phyloP scores from a whole-genome alignment of 1,140 invertebrate species.

The Drosophila bipectinata region DNA sequence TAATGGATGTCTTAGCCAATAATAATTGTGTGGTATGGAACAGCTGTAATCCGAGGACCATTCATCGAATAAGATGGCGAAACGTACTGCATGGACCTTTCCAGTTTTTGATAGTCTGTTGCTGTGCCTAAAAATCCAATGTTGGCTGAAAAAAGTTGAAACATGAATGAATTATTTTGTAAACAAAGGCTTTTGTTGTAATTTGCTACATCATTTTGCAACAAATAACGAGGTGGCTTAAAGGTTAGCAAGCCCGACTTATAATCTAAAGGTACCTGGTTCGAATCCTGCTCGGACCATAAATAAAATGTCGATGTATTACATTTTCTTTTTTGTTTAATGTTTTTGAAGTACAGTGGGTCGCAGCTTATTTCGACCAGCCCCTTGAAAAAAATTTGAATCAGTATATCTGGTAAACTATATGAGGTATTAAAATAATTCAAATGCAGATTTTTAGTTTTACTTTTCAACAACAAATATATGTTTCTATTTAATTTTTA shows the following conservation, averaged over 20 bases:
- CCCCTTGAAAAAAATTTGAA: no score
- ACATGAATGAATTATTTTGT: neutral
- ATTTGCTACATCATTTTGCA: no score
- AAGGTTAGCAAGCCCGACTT: neutral
- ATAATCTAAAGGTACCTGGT: neutral
- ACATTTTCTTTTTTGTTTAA: neutral
- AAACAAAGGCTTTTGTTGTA: no score
- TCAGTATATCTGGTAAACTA: no score
- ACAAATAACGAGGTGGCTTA: neutral
- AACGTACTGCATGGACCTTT: conserved; percentile 76
- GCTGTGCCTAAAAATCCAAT: conserved; percentile 51
- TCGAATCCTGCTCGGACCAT: neutral
- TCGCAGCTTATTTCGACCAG: no score
- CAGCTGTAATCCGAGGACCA: conserved; percentile 67
- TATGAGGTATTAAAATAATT: no score
- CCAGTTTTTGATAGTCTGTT: conserved; percentile 56
- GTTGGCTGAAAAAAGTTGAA: conserved; percentile 40
- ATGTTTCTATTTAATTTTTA: no score
- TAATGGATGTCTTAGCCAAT: conserved; percentile 58
- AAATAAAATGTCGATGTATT: neutral
- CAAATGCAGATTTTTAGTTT: no score
- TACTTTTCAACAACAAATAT: no score
- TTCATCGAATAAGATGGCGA: conserved; percentile 72
- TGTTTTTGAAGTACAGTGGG: no score
- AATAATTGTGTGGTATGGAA: conserved; percentile 67